Percentiles rank a stretch among this genome's conserved stretches.
Conservation (phyloP, 2,113 vertebrate genomes). For the Hucho hucho region DNA sequence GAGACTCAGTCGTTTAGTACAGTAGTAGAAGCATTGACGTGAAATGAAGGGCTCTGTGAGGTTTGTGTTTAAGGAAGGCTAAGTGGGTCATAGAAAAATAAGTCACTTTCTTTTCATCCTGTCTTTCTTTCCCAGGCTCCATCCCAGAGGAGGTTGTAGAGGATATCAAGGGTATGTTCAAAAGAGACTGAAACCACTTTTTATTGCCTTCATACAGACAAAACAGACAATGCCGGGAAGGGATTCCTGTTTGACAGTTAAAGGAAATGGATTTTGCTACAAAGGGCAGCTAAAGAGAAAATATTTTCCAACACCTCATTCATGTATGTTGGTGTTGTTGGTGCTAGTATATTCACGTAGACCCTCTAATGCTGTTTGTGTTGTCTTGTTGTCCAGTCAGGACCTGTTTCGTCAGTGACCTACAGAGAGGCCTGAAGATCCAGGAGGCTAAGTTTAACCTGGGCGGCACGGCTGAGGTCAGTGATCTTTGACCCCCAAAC, state of each 20-base stretch:
- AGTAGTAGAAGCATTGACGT: neutral
- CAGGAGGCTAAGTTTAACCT: conserved; percentile 95
- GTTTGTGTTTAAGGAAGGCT: neutral
- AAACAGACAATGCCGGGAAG: neutral
- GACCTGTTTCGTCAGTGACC: conserved; percentile 93
- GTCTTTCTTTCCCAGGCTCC: conserved; percentile 71
- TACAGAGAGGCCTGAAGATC: conserved; percentile 91
- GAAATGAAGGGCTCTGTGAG: neutral
- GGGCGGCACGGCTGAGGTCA: conserved; percentile 86
- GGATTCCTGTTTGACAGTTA: neutral
- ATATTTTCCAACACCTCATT: neutral
- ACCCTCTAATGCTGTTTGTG: neutral
- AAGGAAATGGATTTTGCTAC: neutral
- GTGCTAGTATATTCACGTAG: no score
- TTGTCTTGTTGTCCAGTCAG: conserved; percentile 75
- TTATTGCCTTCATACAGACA: neutral
- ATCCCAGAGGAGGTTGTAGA: conserved; percentile 93
- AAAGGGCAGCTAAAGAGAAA: neutral
- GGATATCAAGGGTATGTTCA: conserved; percentile 89
- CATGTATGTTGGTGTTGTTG: no score
- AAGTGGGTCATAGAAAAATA: conserved; percentile 5
- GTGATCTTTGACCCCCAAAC: conserved; percentile 12
- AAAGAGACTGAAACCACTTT: neutral
- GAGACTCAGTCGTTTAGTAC: neutral
- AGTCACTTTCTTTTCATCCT: neutral